Evolutionary conservation across 2,888 invertebrate species (phyloP).

Genomic region (Thysanoteuthis rhombus): DNA sequence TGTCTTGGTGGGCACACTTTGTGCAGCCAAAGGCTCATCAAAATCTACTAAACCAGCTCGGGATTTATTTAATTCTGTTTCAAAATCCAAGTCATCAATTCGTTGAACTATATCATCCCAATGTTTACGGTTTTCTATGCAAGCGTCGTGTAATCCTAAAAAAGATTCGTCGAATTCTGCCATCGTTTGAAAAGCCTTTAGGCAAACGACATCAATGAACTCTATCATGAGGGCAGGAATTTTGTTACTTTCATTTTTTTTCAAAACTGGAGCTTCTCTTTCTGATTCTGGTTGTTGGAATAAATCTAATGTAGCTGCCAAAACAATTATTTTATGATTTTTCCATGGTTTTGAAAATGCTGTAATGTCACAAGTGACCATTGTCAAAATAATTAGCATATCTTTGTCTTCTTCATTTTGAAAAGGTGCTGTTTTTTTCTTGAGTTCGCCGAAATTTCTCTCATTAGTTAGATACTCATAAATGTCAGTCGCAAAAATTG

Average conservation of each 20-base stretch:
- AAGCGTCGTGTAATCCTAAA: neutral
- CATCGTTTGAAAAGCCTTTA: constrained; percentile 85
- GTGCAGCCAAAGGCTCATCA: neutral
- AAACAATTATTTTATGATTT: constrained; percentile 90
- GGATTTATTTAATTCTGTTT: neutral
- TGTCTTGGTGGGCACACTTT: too few species aligned
- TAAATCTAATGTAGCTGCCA: constrained; percentile 92
- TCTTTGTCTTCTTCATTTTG: constrained; percentile 27
- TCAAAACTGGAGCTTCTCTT: constrained; percentile 85
- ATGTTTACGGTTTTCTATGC: neutral
- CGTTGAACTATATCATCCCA: neutral
- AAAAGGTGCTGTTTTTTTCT: neutral
- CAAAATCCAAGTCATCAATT: neutral
- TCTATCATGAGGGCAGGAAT: constrained; percentile 96
- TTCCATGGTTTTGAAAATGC: constrained; percentile 97
- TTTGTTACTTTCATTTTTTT: constrained; percentile 90
- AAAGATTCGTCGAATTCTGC: neutral
- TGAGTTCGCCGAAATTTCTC: neutral
- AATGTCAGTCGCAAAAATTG: constrained; percentile 87
- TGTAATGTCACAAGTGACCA: constrained; percentile 95
- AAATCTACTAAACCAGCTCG: neutral
- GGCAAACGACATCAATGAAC: constrained; percentile 92
- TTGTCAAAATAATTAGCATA: constrained; percentile 86
- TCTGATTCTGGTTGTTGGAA: constrained; percentile 95
- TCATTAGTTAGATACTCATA: neutral